These are phyloP conservation scores for Orchesellides sinensis DNA, from an alignment of 2,888 invertebrate species.

Conservation along the genomic window DNA sequence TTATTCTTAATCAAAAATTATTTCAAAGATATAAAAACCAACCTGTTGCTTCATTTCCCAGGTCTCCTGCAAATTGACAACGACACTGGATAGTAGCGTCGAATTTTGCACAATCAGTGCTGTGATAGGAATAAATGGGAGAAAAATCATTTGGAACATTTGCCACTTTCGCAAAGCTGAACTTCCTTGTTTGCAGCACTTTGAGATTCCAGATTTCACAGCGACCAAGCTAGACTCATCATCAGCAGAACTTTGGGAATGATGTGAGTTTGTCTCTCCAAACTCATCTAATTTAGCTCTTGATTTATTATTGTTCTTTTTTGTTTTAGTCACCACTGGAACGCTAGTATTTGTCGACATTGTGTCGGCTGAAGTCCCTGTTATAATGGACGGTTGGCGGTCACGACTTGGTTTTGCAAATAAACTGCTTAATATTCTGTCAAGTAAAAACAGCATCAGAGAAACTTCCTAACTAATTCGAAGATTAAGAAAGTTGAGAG, in stretches of 20 bases:
- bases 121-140: conserved; percentile 81
- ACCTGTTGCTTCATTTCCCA: conserved; percentile 79
- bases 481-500: too few species aligned
- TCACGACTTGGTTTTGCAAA: conserved; percentile 24
- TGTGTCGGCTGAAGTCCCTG: conserved; percentile 24
- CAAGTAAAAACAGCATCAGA: too few species aligned
- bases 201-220: conserved; percentile 58
- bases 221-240: conserved; percentile 67
- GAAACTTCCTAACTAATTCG: too few species aligned
- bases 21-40: conserved; percentile 52
- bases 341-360: conserved; percentile 19
- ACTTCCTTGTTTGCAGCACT: conserved; percentile 59
- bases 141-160: conserved; percentile 79
- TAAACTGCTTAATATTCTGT: conserved; percentile 31
- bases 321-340: background rate
- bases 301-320: background rate
- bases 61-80: conserved; percentile 78
- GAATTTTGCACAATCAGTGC: conserved; percentile 81
- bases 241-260: conserved; percentile 68
- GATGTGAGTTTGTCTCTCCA: conserved; percentile 54
- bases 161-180: conserved; percentile 58
- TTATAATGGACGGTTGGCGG: conserved; percentile 34
- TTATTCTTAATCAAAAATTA: background rate
- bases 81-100: conserved; percentile 79
- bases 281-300: conserved; percentile 11